Percentiles rank a stretch among this genome's conserved stretches.
Conservation (phyloP, 2,888 invertebrate species). For the Amphipoea lucens region DNA sequence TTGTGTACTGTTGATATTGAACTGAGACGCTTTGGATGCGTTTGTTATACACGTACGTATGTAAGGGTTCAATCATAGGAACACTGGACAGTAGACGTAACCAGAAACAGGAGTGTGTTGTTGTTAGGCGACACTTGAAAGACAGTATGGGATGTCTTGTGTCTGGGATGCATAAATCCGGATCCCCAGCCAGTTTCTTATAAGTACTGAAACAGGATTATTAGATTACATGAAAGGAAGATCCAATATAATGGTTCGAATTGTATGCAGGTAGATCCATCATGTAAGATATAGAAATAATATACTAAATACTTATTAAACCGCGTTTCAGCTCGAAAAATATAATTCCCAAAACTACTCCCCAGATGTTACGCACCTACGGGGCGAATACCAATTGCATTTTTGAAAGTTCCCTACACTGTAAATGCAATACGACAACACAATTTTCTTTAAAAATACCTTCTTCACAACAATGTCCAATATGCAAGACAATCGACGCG, state of each 20-base stretch:
- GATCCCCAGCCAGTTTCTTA: not conserved
- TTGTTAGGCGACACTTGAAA: constrained; percentile 45
- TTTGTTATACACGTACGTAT: constrained; percentile 52
- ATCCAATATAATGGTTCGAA: not conserved
- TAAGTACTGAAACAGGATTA: not conserved
- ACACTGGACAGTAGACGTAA: constrained; percentile 45
- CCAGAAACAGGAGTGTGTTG: constrained; percentile 50
- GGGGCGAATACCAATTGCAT: constrained; percentile 4
- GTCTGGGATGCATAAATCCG: constrained; percentile 1
- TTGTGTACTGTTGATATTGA: constrained; percentile 72
- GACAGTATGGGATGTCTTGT: constrained; percentile 14
- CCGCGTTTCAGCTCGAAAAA: not conserved
- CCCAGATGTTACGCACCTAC: not conserved
- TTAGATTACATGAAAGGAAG: not conserved
- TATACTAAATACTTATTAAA: not conserved
- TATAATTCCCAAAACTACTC: not conserved
- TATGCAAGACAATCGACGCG: constrained; percentile 55
- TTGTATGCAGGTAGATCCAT: not conserved
- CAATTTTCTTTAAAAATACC: constrained; percentile 49
- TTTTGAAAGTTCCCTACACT: constrained; percentile 26
- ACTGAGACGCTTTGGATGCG: constrained; percentile 66
- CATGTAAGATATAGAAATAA: not conserved
- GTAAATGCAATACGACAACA: constrained; percentile 15
- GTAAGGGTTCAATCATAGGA: constrained; percentile 48
- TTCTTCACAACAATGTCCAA: constrained; percentile 43